A percentile compares a stretch with the other conserved stretches of the same genome.
These are phyloP conservation scores for Pimephales promelas DNA, from an alignment of 2,113 vertebrate species.

Conservation along the genomic window DNA sequence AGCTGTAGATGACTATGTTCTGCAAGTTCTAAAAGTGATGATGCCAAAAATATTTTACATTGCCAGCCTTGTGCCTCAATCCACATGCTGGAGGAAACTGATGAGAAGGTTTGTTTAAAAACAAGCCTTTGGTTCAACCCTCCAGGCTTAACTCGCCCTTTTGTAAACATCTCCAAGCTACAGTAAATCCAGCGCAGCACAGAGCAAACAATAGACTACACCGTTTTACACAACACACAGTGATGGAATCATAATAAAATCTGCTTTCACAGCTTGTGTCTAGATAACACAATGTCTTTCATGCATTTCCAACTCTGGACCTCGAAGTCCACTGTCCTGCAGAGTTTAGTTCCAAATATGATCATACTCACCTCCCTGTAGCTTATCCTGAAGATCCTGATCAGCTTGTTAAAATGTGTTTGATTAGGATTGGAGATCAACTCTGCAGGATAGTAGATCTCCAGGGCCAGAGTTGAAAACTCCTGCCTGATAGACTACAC, in stretches of 20 bases:
- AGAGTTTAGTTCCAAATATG: no score
- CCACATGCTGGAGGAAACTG: neutral
- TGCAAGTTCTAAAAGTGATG: neutral
- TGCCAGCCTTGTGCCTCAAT: conserved; percentile 29
- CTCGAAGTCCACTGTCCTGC: no score
- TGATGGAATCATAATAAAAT: neutral
- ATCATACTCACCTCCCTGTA: no score
- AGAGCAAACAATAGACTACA: neutral
- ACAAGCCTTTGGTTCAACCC: conserved; percentile 40
- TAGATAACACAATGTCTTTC: neutral
- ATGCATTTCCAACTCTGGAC: neutral
- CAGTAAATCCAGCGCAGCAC: neutral
- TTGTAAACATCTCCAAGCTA: conserved; percentile 25
- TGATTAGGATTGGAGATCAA: no score
- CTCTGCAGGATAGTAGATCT: no score
- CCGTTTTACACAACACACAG: neutral
- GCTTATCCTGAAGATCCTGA: no score
- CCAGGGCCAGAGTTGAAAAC: no score
- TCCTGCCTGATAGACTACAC: neutral
- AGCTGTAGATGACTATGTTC: neutral
- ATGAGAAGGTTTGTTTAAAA: conserved; percentile 39
- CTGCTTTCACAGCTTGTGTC: neutral
- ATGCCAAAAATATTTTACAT: neutral
- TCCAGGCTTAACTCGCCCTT: neutral
- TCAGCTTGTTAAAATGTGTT: no score